Evolutionary conservation across 2,888 invertebrate species (phyloP).

Genomic region (Parnassius smintheus): DNA sequence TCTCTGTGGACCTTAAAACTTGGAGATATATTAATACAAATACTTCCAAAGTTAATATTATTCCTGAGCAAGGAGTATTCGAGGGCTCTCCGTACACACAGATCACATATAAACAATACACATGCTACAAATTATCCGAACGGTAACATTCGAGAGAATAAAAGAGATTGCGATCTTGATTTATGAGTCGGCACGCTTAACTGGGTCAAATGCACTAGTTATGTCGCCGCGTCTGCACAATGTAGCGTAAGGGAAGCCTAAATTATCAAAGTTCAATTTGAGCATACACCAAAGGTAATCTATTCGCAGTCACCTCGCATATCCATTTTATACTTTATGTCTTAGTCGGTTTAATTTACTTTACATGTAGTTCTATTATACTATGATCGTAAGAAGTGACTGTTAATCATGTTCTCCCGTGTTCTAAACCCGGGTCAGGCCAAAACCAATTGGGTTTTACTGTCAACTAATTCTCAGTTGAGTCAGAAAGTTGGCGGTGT

Average conservation of each 20-base stretch:
- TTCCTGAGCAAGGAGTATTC: too few species aligned
- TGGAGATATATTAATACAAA: too few species aligned
- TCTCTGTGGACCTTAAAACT: too few species aligned
- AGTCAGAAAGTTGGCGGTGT: too few species aligned
- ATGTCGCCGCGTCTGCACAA: slow-evolving; percentile 23
- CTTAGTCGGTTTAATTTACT: not conserved
- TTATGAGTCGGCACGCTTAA: slow-evolving; percentile 20
- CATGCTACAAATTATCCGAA: slow-evolving; percentile 17
- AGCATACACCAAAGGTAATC: slow-evolving; percentile 27
- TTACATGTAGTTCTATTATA: too few species aligned
- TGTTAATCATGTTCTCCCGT: too few species aligned
- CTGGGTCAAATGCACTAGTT: slow-evolving; percentile 26
- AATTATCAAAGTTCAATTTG: slow-evolving; percentile 30
- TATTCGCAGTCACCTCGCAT: slow-evolving; percentile 14
- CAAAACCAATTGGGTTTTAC: too few species aligned
- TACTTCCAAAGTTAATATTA: too few species aligned
- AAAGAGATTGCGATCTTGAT: slow-evolving; percentile 21
- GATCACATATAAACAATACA: slow-evolving; percentile 8
- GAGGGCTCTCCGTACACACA: not conserved
- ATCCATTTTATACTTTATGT: not conserved
- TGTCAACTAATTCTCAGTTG: too few species aligned
- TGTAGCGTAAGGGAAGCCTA: slow-evolving; percentile 24
- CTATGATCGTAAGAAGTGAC: too few species aligned
- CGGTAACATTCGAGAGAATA: slow-evolving; percentile 10
- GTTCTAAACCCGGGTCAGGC: too few species aligned